A percentile compares a stretch with the other conserved stretches of the same genome.
Conservation (phyloP, 2,888 invertebrate genomes). For the Lepidochitona cinerea region DNA sequence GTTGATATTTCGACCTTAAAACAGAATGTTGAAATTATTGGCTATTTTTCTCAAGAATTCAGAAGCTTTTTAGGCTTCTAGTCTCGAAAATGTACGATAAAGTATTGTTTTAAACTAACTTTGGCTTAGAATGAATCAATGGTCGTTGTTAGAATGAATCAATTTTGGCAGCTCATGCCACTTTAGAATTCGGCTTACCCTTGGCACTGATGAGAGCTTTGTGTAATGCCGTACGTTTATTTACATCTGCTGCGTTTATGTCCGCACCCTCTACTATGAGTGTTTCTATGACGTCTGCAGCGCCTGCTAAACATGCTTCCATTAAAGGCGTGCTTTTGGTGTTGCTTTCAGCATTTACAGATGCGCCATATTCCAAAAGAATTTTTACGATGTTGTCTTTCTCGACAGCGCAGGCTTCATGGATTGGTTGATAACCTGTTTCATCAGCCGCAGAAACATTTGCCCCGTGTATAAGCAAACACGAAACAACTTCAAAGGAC, state of each 20-base stretch:
- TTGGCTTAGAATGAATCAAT: not conserved
- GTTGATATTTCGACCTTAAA: too few relatives aligned
- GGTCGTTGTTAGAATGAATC: too few relatives aligned
- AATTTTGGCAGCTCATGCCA: too few relatives aligned
- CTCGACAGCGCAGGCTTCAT: conserved; percentile 25
- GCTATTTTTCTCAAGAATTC: too few relatives aligned
- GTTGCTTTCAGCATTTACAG: not conserved
- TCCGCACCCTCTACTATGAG: conserved; percentile 35
- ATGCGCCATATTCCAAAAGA: not conserved
- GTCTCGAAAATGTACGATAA: not conserved
- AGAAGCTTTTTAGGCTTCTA: not conserved
- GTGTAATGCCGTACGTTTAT: conserved; percentile 33
- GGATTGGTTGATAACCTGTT: conserved; percentile 41
- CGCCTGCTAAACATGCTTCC: not conserved
- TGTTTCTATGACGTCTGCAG: conserved; percentile 20
- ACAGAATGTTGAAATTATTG: too few relatives aligned
- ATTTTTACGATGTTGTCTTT: not conserved
- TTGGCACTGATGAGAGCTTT: conserved; percentile 15
- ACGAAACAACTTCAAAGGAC: conserved; percentile 32
- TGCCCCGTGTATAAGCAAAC: conserved; percentile 36
- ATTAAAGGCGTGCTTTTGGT: not conserved
- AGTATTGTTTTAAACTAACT: not conserved
- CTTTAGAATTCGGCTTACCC: not conserved
- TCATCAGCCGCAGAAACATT: conserved; percentile 36
- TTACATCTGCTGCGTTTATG: conserved; percentile 25